Base-by-base conservation (phyloP, 1,140 invertebrate species). In the Hylyphantes graminicola region DNA sequence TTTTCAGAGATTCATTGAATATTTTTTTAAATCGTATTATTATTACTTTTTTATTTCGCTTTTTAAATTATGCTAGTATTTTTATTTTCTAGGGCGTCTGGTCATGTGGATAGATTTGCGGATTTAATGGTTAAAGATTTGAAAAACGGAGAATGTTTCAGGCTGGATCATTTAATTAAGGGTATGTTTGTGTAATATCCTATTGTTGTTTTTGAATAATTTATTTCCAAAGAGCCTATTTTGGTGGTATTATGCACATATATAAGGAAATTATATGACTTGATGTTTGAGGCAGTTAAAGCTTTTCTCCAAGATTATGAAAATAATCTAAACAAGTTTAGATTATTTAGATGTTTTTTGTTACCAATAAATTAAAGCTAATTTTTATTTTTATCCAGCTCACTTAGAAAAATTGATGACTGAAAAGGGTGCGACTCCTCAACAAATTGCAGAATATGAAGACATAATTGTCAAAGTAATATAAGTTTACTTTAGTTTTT, bases 51-150 rank as follows among this genome's bases (percentile, higher is more conserved):
- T 35, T 3, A 9, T 59, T 59, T 59, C 11, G 57, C 57, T 7
- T 59, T 59, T 6, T 59, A 35, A 35, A 59, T 59, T 65, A 7
- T 65, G 12, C 15, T 35, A 9, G 19, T 35, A 13, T 83, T 13
- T 70, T 35, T 0, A 48, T 53, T 65, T 82, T 91, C 77, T 88
- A 94, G 93, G 89, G 97, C 98, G 53, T 99, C 98, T 21, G 98
- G 98, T 0, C 98, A 99, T 90, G 97, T 99, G 0, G 98, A 99
- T 87, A 92, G 98, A 82, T 99, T 99, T 92, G 96, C 97, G 57
- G 98, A 99, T 92, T 93, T 98, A 67, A 99, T 99, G 98, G 98
- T 99, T 0, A 99, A 99, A 90, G 98, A 99, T 91, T 86, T 94
- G 0, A 96, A 96, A 89, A 97, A 92, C 86, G 98, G 98, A 9